Evolutionary conservation across 2,113 vertebrate species (phyloP), one percentile per base, ranked within the genome.

Genomic region (rabbit (Oryctolagus cuniculus)): DNA sequence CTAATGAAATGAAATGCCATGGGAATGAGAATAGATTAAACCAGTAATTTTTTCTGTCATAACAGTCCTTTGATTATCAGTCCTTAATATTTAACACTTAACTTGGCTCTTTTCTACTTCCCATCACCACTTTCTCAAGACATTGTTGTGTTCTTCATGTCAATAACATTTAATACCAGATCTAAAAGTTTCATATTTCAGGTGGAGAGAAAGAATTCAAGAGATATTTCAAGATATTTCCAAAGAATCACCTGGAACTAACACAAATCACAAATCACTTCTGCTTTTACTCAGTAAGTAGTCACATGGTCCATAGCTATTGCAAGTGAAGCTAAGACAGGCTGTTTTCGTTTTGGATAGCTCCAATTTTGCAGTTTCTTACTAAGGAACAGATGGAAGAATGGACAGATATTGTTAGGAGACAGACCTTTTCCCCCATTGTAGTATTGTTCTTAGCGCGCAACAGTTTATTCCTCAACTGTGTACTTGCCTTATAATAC

Each of bases 271-370:
- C 21, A 79, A 17, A 75, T 80, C 44, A 17, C 64, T 8, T 73
- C 11, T 66, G 1, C 34, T 63, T 64, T 5, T 0, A 79, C 2
- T 7, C 36, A 51, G 8, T 25, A 15, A 36, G 51, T 0, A 13
- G 69, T 74, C 49, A 31, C 12, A 15, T 7, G 21, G 3, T 6
- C 3, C 36, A 67, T 5, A 34, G 24, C 17, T 69, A 7, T 8
- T 55, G 3, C 22, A 44, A 24, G 5, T 53, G 36, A 34, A 73
- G 2, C 31, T 81, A 36, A 55, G 10, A 53, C 75, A 80, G 55
- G 8, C 0, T 10, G 11, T 27, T 10, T 87, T 64, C 27, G 70
- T 70, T 70, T 86, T 44, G 29, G 6, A 27, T 2, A 36, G 6
- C 27, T 74, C 90, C 15, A 79, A 69, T 80, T 51, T 29, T 73